Evolutionary conservation across 1,140 invertebrate species (phyloP).

Genomic region (Aphelenchoides besseyi): DNA sequence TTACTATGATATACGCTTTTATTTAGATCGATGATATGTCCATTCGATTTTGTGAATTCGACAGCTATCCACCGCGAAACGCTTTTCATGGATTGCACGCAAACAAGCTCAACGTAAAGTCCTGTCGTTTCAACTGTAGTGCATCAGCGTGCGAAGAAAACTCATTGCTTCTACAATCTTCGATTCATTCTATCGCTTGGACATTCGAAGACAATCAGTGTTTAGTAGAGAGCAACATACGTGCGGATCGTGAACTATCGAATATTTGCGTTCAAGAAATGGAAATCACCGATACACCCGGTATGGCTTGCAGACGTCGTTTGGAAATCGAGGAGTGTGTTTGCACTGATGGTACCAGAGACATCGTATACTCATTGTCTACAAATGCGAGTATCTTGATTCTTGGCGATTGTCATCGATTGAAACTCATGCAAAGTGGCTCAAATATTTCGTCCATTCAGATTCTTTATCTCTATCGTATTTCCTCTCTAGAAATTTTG

Average conservation of each 20-base stretch:
- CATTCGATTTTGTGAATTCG: conserved; percentile 17
- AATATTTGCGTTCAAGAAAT: conserved; percentile 10
- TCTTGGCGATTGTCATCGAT: conserved; percentile 25
- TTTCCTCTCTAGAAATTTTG: conserved; percentile 23
- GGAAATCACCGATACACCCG: neutral
- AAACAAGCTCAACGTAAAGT: conserved; percentile 17
- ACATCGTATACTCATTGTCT: conserved; percentile 13
- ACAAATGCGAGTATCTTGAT: conserved; percentile 30
- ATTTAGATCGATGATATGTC: conserved; percentile 26
- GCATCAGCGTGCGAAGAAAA: conserved; percentile 29
- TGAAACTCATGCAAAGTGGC: conserved; percentile 14
- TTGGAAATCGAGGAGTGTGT: conserved; percentile 31
- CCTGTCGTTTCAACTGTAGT: conserved; percentile 26
- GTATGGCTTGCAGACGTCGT: conserved; percentile 12
- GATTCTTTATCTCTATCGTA: conserved; percentile 37
- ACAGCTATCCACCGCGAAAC: conserved; percentile 7
- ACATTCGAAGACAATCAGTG: conserved; percentile 31
- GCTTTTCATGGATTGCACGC: conserved; percentile 22
- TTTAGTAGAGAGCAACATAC: conserved; percentile 12
- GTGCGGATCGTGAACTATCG: neutral
- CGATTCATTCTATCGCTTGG: conserved; percentile 30
- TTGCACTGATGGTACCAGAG: conserved; percentile 11
- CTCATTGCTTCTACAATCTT: conserved; percentile 28
- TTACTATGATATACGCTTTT: neutral
- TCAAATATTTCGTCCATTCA: conserved; percentile 23